phyloP scores from a whole-genome alignment of 2,797 vertebrate genomes.

The Adelosebastes latens region DNA sequence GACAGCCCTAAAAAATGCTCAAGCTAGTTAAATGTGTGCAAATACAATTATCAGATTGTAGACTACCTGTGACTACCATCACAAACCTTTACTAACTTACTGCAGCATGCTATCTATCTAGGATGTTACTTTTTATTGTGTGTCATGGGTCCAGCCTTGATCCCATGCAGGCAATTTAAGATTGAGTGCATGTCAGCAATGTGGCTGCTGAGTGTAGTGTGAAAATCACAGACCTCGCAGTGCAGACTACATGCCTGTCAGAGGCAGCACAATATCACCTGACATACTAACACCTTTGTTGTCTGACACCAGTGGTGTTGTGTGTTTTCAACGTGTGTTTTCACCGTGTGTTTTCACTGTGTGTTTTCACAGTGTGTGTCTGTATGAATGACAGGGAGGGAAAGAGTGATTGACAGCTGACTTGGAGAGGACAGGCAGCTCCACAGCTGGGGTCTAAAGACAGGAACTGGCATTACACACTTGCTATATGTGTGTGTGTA shows the following conservation, averaged over 20 bases:
- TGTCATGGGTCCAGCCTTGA: neutral
- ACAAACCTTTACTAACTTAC: too few relatives aligned
- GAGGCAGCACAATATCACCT: neutral
- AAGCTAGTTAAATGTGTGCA: neutral
- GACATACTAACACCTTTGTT: neutral
- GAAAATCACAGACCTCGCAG: too few relatives aligned
- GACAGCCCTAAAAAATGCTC: neutral
- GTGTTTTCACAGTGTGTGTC: neutral
- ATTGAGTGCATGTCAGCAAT: neutral
- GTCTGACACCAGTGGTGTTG: neutral
- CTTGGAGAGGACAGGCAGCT: constrained; percentile 8
- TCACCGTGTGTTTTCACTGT: neutral
- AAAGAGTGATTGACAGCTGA: constrained; percentile 29
- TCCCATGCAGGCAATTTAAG: neutral
- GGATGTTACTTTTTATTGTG: neutral
- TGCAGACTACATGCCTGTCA: too few relatives aligned
- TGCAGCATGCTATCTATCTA: neutral
- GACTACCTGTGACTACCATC: neutral
- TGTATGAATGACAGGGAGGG: neutral
- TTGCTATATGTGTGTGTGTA: neutral
- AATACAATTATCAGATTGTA: neutral
- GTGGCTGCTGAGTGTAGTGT: too few relatives aligned
- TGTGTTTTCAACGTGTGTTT: neutral
- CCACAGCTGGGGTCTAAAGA: constrained; percentile 43
- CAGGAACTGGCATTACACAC: neutral